A percentile compares a stretch with the other conserved stretches of the same genome.
Conservation (phyloP, 2,888 invertebrate genomes). For the Congeria kusceri region DNA sequence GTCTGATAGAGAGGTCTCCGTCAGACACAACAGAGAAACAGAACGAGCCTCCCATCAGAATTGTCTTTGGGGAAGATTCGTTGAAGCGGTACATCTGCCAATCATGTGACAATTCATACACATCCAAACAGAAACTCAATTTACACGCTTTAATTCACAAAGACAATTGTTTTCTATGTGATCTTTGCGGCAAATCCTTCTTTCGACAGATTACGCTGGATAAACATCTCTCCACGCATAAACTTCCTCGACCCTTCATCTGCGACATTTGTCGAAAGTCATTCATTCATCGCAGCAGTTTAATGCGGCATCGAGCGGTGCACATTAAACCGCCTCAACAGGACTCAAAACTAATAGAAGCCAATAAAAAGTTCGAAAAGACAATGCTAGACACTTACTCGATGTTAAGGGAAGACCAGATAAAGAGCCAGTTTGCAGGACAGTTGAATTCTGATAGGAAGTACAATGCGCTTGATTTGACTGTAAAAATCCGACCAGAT, state of each 20-base stretch:
- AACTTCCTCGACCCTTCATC: constrained; percentile 49
- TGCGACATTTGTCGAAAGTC: constrained; percentile 54
- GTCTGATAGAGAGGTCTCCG: constrained; percentile 1
- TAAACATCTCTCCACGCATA: constrained; percentile 58
- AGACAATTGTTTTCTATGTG: constrained; percentile 61
- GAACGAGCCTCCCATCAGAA: constrained; percentile 49
- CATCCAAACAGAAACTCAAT: constrained; percentile 58
- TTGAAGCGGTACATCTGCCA: constrained; percentile 58
- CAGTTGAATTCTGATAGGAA: constrained; percentile 24
- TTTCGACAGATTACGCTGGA: constrained; percentile 51
- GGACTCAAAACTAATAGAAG: constrained; percentile 48
- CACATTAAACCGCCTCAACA: constrained; percentile 45
- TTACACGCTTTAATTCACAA: constrained; percentile 62
- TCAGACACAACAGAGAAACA: background rate
- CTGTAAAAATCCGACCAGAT: constrained; percentile 49
- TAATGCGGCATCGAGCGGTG: constrained; percentile 54
- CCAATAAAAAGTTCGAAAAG: constrained; percentile 54
- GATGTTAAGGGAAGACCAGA: constrained; percentile 50
- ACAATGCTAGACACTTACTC: constrained; percentile 61
- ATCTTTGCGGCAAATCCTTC: constrained; percentile 64
- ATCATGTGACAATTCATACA: constrained; percentile 63
- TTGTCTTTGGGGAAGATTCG: constrained; percentile 49
- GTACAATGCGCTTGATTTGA: constrained; percentile 45
- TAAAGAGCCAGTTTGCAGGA: constrained; percentile 35
- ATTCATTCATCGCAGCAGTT: constrained; percentile 59